These are phyloP conservation scores for Pristionchus mayeri DNA, from an alignment of 2,888 invertebrate genomes.

Conservation along the genomic window DNA sequence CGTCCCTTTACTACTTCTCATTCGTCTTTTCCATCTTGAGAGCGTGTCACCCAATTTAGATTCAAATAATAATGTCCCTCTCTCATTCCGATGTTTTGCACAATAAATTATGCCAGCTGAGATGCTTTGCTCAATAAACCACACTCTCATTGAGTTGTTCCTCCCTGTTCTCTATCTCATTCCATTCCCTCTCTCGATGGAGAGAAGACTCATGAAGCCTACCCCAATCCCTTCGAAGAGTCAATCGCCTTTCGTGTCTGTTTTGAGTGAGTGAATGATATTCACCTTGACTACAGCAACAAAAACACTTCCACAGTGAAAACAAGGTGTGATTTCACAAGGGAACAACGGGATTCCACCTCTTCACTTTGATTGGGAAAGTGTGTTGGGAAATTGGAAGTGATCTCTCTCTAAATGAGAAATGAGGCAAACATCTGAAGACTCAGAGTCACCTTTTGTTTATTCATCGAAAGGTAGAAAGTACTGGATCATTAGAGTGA, in stretches of 20 bases:
- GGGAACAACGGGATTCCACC: constrained; percentile 1
- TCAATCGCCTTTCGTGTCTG: background rate
- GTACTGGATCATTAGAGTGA: background rate
- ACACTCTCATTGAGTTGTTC: background rate
- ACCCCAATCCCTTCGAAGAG: background rate
- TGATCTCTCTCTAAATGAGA: background rate
- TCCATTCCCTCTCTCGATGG: background rate
- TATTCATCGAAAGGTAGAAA: background rate
- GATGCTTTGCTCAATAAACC: constrained; percentile 10
- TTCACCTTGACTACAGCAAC: background rate
- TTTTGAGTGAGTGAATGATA: constrained; percentile 10
- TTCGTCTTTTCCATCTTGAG: background rate
- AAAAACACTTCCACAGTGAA: constrained; percentile 1
- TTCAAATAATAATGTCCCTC: constrained; percentile 24
- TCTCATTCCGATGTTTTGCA: constrained; percentile 13
- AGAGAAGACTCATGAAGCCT: background rate
- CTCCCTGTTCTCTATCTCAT: background rate
- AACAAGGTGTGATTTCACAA: constrained; percentile 35
- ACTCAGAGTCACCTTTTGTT: background rate
- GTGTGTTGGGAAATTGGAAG: constrained; percentile 11
- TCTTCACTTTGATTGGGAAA: background rate
- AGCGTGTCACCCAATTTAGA: background rate
- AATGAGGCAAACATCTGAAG: background rate
- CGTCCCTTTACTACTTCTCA: background rate
- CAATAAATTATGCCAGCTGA: constrained; percentile 18